These are phyloP conservation scores for Toxotes jaculatrix DNA, from an alignment of 2,113 vertebrate genomes.

Conservation along the genomic window DNA sequence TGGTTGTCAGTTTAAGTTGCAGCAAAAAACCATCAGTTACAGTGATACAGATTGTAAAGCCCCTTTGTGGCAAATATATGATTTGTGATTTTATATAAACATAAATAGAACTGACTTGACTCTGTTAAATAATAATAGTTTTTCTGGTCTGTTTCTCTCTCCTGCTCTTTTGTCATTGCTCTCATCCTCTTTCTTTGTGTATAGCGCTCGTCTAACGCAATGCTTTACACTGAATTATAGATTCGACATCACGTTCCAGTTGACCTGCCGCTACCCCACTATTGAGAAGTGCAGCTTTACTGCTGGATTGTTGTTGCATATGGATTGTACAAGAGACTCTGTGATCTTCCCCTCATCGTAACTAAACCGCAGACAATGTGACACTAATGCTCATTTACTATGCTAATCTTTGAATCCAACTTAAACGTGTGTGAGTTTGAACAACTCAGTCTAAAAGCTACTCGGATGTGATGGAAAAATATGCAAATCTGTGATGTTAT, in stretches of 20 bases:
- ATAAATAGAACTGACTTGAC: neutral
- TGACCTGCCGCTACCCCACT: slow-evolving; percentile 52
- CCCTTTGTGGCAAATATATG: neutral
- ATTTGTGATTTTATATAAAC: neutral
- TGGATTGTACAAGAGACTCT: slow-evolving; percentile 35
- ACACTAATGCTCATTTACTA: slow-evolving; percentile 50
- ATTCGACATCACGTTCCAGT: slow-evolving; percentile 59
- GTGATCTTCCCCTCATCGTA: slow-evolving; percentile 25
- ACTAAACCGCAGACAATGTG: slow-evolving; percentile 38
- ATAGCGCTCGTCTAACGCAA: slow-evolving; percentile 14
- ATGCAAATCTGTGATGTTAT: slow-evolving; percentile 31
- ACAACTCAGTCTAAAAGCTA: slow-evolving; percentile 14
- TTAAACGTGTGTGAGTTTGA: slow-evolving; percentile 8
- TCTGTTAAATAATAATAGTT: neutral
- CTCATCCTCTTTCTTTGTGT: slow-evolving; percentile 16
- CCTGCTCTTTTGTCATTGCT: neutral
- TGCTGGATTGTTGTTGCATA: slow-evolving; percentile 17
- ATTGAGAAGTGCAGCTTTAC: slow-evolving; percentile 28
- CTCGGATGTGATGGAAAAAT: slow-evolving; percentile 12
- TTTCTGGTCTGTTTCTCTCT: neutral
- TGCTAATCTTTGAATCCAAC: slow-evolving; percentile 46
- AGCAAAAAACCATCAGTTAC: neutral
- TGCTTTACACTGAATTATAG: slow-evolving; percentile 62
- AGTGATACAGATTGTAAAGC: neutral
- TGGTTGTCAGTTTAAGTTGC: neutral